Evolutionary conservation across 2,888 invertebrate species (phyloP).

Genomic region (Griposia aprilina): DNA sequence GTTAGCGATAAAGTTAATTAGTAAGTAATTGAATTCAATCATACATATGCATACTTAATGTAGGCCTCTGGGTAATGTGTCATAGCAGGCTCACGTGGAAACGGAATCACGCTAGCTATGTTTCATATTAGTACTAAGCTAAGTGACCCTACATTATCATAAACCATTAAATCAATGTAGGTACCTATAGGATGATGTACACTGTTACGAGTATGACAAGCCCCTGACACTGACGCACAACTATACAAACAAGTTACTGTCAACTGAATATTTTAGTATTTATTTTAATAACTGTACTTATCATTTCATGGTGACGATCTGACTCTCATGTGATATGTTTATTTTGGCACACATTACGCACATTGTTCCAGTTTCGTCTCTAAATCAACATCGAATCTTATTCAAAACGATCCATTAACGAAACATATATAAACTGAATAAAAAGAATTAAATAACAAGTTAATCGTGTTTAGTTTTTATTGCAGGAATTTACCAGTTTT

Average conservation of each 20-base stretch:
- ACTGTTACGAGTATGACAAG: no score
- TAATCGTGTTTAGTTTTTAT: constrained; percentile 36
- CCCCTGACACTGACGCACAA: no score
- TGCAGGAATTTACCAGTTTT: constrained; percentile 19
- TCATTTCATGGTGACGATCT: not conserved
- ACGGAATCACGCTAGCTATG: not conserved
- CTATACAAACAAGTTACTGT: not conserved
- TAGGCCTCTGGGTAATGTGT: not conserved
- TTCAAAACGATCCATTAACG: constrained; percentile 25
- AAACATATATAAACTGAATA: constrained; percentile 11
- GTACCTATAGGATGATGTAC: not conserved
- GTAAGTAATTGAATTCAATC: not conserved
- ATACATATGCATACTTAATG: not conserved
- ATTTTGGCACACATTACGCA: not conserved
- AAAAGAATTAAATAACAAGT: constrained; percentile 19
- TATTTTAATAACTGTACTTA: not conserved
- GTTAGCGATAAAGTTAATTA: not conserved
- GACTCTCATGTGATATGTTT: constrained; percentile 4
- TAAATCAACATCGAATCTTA: not conserved
- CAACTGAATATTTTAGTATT: not conserved
- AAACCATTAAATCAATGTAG: not conserved
- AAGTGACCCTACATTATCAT: not conserved
- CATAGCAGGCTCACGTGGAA: not conserved
- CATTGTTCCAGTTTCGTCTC: not conserved
- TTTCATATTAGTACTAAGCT: not conserved